A percentile compares a stretch with the other conserved stretches of the same genome.
Evolutionary conservation across 2,888 invertebrate species (phyloP).

Genomic region (Volucella inflata): DNA sequence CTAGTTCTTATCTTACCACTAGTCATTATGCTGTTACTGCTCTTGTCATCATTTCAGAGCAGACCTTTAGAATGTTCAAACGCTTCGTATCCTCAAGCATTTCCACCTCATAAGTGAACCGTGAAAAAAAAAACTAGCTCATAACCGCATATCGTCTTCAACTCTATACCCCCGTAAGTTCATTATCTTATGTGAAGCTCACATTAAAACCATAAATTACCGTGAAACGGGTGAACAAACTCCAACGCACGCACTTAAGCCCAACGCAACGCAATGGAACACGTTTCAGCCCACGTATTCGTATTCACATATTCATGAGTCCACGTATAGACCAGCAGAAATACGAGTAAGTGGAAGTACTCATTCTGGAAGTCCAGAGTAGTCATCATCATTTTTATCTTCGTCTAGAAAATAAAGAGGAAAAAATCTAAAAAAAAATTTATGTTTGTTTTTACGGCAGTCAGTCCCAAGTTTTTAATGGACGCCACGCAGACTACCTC

Average conservation of each 20-base stretch:
- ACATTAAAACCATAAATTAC: slow-evolving; percentile 52
- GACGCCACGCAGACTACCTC: slow-evolving; percentile 14
- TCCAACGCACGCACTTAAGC: slow-evolving; percentile 41
- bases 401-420: slow-evolving; percentile 35
- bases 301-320: too few relatives aligned
- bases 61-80: neutral
- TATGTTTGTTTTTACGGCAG: slow-evolving; percentile 23
- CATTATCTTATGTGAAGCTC: slow-evolving; percentile 50
- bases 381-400: slow-evolving; percentile 29
- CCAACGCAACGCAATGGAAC: slow-evolving; percentile 21
- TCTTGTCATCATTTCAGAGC: neutral
- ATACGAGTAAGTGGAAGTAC: neutral
- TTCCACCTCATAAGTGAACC: neutral
- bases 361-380: neutral
- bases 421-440: slow-evolving; percentile 1
- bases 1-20: too few relatives aligned
- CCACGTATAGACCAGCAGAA: slow-evolving; percentile 22
- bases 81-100: neutral
- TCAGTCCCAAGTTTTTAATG: neutral
- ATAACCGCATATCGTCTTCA: slow-evolving; percentile 17
- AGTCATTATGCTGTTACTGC: neutral
- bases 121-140: slow-evolving; percentile 19
- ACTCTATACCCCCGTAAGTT: slow-evolving; percentile 17
- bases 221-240: slow-evolving; percentile 44
- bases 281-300: slow-evolving; percentile 3